A percentile compares a stretch with the other conserved stretches of the same genome.
Evolutionary conservation across 2,797 vertebrate species (phyloP).

Genomic region (Setipinna tenuifilis): DNA sequence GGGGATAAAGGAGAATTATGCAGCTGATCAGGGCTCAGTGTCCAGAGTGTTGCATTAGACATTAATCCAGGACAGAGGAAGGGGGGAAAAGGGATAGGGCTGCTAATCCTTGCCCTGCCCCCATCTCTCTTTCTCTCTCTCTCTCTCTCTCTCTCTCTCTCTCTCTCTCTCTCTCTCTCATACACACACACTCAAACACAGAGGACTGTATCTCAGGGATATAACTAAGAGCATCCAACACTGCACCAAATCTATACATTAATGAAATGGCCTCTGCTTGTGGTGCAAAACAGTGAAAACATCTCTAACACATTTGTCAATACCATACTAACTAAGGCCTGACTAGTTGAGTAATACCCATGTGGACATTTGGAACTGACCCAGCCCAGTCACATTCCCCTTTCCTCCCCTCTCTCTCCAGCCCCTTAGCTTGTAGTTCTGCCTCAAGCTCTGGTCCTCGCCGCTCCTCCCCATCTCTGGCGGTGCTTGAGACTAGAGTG

Average conservation of each 20-base stretch:
- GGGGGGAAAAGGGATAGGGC: constrained; percentile 67
- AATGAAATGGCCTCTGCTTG: not conserved
- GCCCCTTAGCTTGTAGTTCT: constrained; percentile 52
- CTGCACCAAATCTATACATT: not conserved
- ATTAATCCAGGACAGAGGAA: constrained; percentile 81
- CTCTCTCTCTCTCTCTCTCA: constrained; percentile 20
- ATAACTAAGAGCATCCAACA: not conserved
- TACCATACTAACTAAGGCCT: not conserved
- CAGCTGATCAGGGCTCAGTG: constrained; percentile 74
- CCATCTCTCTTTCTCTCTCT: constrained; percentile 29
- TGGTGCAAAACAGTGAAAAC: not conserved
- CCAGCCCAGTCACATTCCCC: not conserved
- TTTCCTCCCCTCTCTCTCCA: constrained; percentile 35
- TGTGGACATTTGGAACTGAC: not conserved
- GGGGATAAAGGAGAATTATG: constrained; percentile 76
- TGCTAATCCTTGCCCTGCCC: constrained; percentile 69
- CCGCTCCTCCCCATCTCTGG: constrained; percentile 28
- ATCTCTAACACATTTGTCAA: not conserved
- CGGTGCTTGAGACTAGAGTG: constrained; percentile 56
- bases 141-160: not conserved
- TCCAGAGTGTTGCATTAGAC: constrained; percentile 77
- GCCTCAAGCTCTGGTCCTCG: not conserved
- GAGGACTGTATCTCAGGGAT: not conserved
- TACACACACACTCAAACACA: constrained; percentile 33
- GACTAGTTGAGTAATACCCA: not conserved